Conservation (phyloP, 2,797 vertebrate genomes). For the Holocentrus rufus region DNA sequence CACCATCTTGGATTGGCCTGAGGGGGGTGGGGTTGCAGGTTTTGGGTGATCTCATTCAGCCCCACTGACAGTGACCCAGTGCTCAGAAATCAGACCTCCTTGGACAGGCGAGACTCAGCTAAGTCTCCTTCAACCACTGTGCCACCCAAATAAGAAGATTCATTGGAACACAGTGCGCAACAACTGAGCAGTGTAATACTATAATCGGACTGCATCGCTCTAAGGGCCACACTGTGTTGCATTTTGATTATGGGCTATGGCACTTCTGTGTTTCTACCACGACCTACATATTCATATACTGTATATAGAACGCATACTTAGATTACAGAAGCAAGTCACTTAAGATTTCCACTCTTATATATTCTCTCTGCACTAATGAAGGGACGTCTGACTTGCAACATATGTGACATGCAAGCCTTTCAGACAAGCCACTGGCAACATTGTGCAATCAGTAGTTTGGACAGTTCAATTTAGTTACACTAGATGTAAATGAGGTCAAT, state of each 20-base stretch:
- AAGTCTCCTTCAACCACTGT: conserved; percentile 39
- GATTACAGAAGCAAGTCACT: neutral
- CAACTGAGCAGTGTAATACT: conserved; percentile 45
- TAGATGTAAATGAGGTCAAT: too few relatives aligned
- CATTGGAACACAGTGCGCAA: conserved; percentile 50
- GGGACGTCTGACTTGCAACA: conserved; percentile 10
- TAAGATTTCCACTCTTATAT: neutral
- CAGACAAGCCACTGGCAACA: too few relatives aligned
- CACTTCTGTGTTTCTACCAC: neutral
- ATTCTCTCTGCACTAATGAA: neutral
- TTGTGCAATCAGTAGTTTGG: too few relatives aligned
- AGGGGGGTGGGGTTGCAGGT: neutral
- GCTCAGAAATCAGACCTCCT: conserved; percentile 48
- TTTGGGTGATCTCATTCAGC: conserved; percentile 16
- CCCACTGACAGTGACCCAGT: conserved; percentile 18
- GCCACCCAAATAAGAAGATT: conserved; percentile 61
- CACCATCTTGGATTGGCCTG: conserved; percentile 26
- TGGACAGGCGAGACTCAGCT: conserved; percentile 17
- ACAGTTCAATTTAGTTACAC: too few relatives aligned
- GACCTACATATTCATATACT: neutral
- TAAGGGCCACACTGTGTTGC: conserved; percentile 4
- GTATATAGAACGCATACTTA: too few relatives aligned
- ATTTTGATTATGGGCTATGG: conserved; percentile 3
- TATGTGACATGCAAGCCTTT: conserved; percentile 17
- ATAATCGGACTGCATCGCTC: conserved; percentile 11